Base-by-base conservation (phyloP, 2,113 vertebrate genomes). In the Miniopterus natalensis region DNA sequence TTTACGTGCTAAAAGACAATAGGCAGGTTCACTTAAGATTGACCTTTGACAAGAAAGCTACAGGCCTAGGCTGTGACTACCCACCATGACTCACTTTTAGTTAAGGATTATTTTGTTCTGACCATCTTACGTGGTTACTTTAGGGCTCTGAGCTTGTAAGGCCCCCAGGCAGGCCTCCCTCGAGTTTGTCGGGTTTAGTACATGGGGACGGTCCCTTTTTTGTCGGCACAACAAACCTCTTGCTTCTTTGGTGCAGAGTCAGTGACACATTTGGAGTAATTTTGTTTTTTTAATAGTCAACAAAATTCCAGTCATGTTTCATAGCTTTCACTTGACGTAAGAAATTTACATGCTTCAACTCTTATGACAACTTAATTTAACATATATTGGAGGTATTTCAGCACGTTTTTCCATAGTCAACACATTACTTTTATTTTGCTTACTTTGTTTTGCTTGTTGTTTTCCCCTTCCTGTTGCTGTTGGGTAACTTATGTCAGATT, bases 291-390 rank as follows among this genome's bases (percentile, higher is more conserved):
- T 84, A 90, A 92, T 80, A 74, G 61, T 90, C 79, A 96, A 96
- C 55, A 92, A 95, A 88, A 95, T 96, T 80, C 66, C 91, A 93
- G 25, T 85, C 85, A 80, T 88, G 94, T 95, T 97, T 93, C 61
- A 97, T 86, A 97, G 66, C 85, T 97, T 96, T 80, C 70, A 53
- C 84, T 97, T 90, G 93, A 96, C 94, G 96, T 42, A 97, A 97
- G 97, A 95, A 97, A 92, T 92, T 51, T 42, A 97, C 53, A 65
- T 88, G 57, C 74, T 94, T 90, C 75, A 94, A 78, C 25, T 93
- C 74, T 86, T 96, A 91, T 79, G 77, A 87, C 93, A 95, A 73
- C 75, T 53, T 96, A 91, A 97, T 95, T 94, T 96, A 95, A 97
- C 73, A 95, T 89, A 71, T 86, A 94, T 45, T 70, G 97, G 88